Conservation (phyloP, 2,113 vertebrate genomes). For the Prochilodus magdalenae region DNA sequence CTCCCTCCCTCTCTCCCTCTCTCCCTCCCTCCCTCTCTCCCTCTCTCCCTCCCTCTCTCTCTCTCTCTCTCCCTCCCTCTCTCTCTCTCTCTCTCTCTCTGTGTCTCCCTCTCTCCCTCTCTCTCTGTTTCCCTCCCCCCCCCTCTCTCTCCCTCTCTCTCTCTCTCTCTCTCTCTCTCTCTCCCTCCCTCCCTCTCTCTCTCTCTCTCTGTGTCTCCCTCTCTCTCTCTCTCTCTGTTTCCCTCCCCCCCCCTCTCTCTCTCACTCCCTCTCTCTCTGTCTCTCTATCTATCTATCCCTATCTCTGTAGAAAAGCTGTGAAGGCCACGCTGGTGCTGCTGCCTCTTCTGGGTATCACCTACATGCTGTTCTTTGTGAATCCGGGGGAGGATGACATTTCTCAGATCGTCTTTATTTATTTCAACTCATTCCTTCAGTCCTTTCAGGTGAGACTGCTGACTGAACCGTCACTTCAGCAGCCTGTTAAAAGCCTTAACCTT, state of each 20-base stretch:
- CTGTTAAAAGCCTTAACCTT: neutral
- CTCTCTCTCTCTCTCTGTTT: neutral
- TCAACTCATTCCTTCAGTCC: conserved; percentile 98
- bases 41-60: too few species aligned
- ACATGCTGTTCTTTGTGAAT: conserved; percentile 98
- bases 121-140: too few species aligned
- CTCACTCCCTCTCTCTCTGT: neutral
- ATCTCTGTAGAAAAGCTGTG: conserved; percentile 89
- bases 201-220: too few species aligned
- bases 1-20: too few species aligned
- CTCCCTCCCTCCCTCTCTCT: too few species aligned
- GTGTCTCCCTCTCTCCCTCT: too few species aligned
- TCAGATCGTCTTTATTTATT: conserved; percentile 98
- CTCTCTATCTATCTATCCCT: conserved; percentile 10
- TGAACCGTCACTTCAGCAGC: neutral
- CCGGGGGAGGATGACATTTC: conserved; percentile 96
- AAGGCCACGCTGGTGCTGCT: conserved; percentile 95
- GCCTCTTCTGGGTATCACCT: conserved; percentile 94
- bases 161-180: too few species aligned
- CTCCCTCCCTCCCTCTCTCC: too few species aligned
- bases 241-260: neutral
- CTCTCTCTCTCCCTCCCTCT: too few species aligned
- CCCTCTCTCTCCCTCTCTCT: too few species aligned
- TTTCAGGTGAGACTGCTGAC: conserved; percentile 88
- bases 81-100: too few species aligned